A percentile compares a stretch with the other conserved stretches of the same genome.
Evolutionary conservation across 1,140 invertebrate genomes (phyloP).

Genomic region (Bradysia coprophila): DNA sequence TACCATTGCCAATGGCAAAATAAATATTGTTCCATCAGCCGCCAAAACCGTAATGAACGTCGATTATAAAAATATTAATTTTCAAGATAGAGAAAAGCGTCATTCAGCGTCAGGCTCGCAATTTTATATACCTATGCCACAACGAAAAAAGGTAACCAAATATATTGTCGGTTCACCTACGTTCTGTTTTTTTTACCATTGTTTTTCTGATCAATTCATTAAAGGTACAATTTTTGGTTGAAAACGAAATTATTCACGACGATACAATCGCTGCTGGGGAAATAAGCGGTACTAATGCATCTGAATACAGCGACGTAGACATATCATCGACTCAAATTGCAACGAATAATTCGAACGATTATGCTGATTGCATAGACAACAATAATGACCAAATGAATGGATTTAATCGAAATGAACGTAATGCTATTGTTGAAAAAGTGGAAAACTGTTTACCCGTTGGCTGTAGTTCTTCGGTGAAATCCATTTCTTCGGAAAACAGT

Average conservation of each 20-base stretch:
- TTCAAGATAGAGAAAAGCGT: neutral
- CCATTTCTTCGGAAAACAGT: too few relatives aligned
- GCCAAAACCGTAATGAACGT: too few relatives aligned
- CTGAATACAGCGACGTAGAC: too few relatives aligned
- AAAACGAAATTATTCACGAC: slow-evolving; percentile 26
- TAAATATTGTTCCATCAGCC: neutral
- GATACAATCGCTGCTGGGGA: neutral
- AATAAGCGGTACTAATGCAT: too few relatives aligned
- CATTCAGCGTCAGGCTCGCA: slow-evolving; percentile 26
- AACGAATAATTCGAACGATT: neutral
- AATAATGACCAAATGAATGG: too few relatives aligned
- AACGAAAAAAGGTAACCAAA: slow-evolving; percentile 35
- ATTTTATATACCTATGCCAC: slow-evolving; percentile 43
- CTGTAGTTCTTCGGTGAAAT: neutral
- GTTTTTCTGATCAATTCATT: too few relatives aligned
- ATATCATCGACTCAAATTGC: too few relatives aligned
- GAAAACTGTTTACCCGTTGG: neutral
- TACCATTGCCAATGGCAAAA: neutral
- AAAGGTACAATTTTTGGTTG: slow-evolving; percentile 37
- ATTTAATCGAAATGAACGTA: neutral
- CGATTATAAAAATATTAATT: too few relatives aligned
- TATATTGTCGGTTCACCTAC: too few relatives aligned
- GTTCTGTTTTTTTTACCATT: too few relatives aligned
- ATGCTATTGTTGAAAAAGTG: neutral
- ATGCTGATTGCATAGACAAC: neutral